Conservation (phyloP, 2,888 invertebrate species). For the Pachymerium ferrugineum region DNA sequence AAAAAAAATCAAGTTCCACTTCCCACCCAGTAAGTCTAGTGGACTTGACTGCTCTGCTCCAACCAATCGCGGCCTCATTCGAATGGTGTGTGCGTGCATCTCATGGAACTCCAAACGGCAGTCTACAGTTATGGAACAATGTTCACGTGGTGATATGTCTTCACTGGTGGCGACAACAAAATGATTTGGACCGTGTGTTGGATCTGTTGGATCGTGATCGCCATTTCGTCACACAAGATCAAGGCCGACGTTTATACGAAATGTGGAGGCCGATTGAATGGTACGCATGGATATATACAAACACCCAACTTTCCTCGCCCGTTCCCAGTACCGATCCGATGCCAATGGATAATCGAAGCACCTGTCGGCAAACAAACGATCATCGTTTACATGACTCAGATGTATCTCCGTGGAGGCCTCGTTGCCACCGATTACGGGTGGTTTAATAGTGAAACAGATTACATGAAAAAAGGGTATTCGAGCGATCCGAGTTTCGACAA, state of each 20-base stretch:
- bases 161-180: neutral
- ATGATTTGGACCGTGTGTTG: neutral
- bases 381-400: slow-evolving; percentile 79
- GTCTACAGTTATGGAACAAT: neutral
- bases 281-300: slow-evolving; percentile 61
- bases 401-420: slow-evolving; percentile 58
- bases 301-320: slow-evolving; percentile 78
- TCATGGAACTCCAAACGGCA: neutral
- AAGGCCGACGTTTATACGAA: neutral
- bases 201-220: neutral
- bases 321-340: slow-evolving; percentile 74
- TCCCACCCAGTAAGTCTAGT: neutral
- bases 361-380: slow-evolving; percentile 56
- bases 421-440: slow-evolving; percentile 42
- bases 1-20: neutral
- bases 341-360: slow-evolving; percentile 84
- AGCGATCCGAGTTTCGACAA: slow-evolving; percentile 41
- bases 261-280: slow-evolving; percentile 33
- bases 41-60: neutral
- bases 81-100: neutral
- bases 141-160: neutral
- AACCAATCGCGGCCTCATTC: neutral
- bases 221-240: neutral
- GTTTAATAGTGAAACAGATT: slow-evolving; percentile 40
- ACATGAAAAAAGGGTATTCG: slow-evolving; percentile 40